Evolutionary conservation across 1,140 invertebrate genomes (phyloP).

Genomic region (Cheumatopsyche charites): DNA sequence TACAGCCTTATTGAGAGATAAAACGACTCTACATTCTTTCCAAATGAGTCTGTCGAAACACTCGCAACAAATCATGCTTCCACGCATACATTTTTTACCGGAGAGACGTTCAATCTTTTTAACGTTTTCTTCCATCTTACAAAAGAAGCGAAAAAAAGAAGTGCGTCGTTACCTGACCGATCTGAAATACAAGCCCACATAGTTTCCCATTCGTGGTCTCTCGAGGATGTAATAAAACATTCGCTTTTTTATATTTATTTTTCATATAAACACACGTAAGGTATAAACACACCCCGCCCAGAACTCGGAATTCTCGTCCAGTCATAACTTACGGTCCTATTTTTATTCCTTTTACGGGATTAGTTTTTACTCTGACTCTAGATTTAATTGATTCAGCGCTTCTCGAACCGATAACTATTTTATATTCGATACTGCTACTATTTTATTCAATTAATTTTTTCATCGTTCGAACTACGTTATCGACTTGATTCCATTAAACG

Average conservation of each 20-base stretch:
- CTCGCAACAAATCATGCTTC: too few relatives aligned
- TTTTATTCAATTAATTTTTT: too few relatives aligned
- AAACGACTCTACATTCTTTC: too few relatives aligned
- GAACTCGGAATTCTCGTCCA: constrained; percentile 12
- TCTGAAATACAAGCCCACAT: constrained; percentile 25
- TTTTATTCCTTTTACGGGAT: constrained; percentile 25
- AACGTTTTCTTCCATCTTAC: constrained; percentile 7
- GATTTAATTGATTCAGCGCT: constrained; percentile 23
- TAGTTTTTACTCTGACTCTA: constrained; percentile 6
- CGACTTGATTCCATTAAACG: too few relatives aligned
- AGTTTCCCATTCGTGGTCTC: constrained; percentile 13
- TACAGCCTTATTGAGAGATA: too few relatives aligned
- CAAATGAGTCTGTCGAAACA: too few relatives aligned
- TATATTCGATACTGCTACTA: neutral
- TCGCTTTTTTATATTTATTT: constrained; percentile 19
- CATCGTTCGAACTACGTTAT: too few relatives aligned
- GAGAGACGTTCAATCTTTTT: constrained; percentile 29
- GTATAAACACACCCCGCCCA: neutral
- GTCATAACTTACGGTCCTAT: constrained; percentile 20
- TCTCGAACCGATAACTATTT: constrained; percentile 5
- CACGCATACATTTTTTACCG: neutral
- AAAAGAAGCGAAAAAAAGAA: constrained; percentile 31
- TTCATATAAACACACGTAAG: neutral
- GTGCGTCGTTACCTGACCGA: constrained; percentile 28
- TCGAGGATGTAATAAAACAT: constrained; percentile 19